Percentiles rank a stretch among this genome's conserved stretches.
phyloP scores from a whole-genome alignment of 2,888 invertebrate genomes.

The Acleris laterana region DNA sequence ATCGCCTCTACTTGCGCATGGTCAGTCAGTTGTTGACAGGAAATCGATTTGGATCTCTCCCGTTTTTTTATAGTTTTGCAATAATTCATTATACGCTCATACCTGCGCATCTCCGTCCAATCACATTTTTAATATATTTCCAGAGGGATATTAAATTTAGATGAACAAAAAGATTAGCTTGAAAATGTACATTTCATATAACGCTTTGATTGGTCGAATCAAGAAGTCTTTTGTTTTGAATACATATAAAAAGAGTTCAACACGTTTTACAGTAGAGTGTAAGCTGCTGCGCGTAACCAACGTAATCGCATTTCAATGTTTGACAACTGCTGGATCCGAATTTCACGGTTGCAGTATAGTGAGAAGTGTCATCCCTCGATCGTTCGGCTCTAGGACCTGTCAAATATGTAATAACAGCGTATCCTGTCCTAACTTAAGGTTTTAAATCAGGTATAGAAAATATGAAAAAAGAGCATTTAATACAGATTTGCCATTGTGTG shows the following conservation, averaged over 20 bases:
- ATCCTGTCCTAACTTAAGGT: conserved; percentile 64
- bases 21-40: conserved; percentile 84
- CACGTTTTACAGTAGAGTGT: too few species aligned
- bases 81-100: conserved; percentile 41
- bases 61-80: conserved; percentile 51
- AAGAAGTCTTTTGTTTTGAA: too few species aligned
- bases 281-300: conserved; percentile 1
- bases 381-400: conserved; percentile 44
- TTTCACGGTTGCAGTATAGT: conserved; percentile 28
- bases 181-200: too few species aligned
- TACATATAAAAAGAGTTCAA: too few species aligned
- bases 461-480: conserved; percentile 77
- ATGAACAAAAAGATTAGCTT: too few species aligned
- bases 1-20: conserved; percentile 75
- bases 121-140: conserved; percentile 15
- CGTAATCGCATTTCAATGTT: not conserved
- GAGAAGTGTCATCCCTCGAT: conserved; percentile 34
- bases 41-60: conserved; percentile 71
- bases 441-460: conserved; percentile 65
- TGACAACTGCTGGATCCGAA: conserved; percentile 11
- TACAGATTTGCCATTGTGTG: conserved; percentile 74
- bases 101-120: conserved; percentile 28
- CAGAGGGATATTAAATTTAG: too few species aligned
- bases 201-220: too few species aligned
- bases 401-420: conserved; percentile 61